Base-by-base conservation (phyloP, 2,888 invertebrate genomes). In the Prenolepis imparis region DNA sequence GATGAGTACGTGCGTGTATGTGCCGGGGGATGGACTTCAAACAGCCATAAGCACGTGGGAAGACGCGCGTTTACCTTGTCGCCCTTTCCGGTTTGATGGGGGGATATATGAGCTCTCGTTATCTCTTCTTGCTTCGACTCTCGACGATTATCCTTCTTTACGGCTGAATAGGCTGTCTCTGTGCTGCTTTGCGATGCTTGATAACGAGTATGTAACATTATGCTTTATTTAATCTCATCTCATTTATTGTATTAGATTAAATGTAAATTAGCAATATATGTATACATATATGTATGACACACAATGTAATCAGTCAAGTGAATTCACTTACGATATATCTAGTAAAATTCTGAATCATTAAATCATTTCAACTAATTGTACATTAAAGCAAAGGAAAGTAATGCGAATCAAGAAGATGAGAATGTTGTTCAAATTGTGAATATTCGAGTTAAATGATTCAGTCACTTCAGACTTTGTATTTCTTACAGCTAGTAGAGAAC, bases 121-220 rank as follows among this genome's bases (percentile, higher is more conserved):
- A 90, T 88, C 87, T 88, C 87, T 89, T 88, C 89, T 90, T 89
- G 88, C 87, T 90, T 88, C 87, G 80, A 84, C 86, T 88, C 66
- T 73, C 84, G 48, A 68, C 83, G 84, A 87, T 87, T 90, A 90
- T 90, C 85, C 88, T 86, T 82, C 86, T 89, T 89, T 86, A 85
- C 78, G 80, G 75, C 80, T 82, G 84, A 82, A 83, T 89, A 83
- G 82, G 64, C 85, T 44, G 55, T 55, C 70, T 61, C 21, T 48
- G 32, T 24, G 9, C 24, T 72, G 44, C 24, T 48, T 80, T 48
- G 18, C 67, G 68, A 57, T 32, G 32, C 32, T 41, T 15, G 21
- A 52, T 70, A 72, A 80, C 72, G 44, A 80, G 70, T 61, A n/a
- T 59, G 32, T 18, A 70, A 59, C 21, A 70, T 72, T 59, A 61